Percentiles rank a stretch among this genome's conserved stretches.
Evolutionary conservation across 2,888 invertebrate genomes (phyloP).

Genomic region (Spodoptera exigua): DNA sequence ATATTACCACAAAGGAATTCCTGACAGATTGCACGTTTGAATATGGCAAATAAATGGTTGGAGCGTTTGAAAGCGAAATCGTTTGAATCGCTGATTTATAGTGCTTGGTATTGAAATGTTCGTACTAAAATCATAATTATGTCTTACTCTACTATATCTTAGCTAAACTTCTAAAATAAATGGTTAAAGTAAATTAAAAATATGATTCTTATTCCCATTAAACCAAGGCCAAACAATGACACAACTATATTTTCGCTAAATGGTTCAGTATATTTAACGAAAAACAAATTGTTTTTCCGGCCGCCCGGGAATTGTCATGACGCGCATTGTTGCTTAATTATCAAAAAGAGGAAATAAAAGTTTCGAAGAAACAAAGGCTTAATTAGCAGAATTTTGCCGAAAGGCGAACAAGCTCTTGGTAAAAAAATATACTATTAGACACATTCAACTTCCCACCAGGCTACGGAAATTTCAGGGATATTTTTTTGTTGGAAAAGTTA

Average conservation of each 20-base stretch:
- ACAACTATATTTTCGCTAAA: conserved; percentile 2
- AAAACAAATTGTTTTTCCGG: conserved; percentile 38
- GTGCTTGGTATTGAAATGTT: conserved; percentile 12
- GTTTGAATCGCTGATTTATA: conserved; percentile 44
- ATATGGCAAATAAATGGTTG: conserved; percentile 42
- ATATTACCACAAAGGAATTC: conserved; percentile 51
- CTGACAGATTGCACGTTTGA: conserved; percentile 49
- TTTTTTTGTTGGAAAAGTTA: conserved; percentile 15
- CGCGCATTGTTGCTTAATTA: conserved; percentile 45
- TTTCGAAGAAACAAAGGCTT: conserved; percentile 52
- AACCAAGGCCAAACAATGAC: conserved; percentile 13
- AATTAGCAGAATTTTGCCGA: conserved; percentile 49
- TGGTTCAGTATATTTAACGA: conserved; percentile 25
- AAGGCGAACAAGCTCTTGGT: conserved; percentile 34
- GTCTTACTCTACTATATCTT: too few relatives aligned
- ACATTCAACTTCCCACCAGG: conserved; percentile 21
- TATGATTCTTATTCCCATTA: conserved; percentile 7
- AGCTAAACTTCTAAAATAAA: not conserved
- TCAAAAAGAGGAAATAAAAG: conserved; percentile 52
- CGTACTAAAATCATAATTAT: conserved; percentile 8
- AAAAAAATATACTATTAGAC: conserved; percentile 40
- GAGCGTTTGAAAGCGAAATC: conserved; percentile 37
- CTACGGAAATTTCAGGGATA: conserved; percentile 9
- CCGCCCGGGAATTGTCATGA: conserved; percentile 28
- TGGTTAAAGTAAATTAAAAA: not conserved